phyloP scores from a whole-genome alignment of 2,888 invertebrate species.

The Eulithis prunata region DNA sequence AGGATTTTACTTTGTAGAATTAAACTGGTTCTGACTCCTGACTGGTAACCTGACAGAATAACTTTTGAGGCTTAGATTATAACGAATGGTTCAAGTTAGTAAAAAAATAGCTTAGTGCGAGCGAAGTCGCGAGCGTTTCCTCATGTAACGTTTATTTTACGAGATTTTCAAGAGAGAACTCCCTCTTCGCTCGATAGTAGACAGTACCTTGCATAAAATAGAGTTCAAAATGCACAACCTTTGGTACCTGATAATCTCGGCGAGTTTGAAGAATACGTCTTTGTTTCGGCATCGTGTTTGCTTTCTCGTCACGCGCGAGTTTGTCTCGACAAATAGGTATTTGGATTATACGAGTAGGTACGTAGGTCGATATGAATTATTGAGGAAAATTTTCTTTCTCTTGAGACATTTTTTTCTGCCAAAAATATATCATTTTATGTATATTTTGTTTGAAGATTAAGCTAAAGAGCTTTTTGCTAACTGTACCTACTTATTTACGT shows the following conservation, averaged over 20 bases:
- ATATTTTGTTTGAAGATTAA: too few species aligned
- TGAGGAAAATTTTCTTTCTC: slow-evolving; percentile 13
- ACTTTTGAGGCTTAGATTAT: neutral
- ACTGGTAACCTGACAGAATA: too few species aligned
- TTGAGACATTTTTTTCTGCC: slow-evolving; percentile 8
- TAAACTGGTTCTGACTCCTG: too few species aligned
- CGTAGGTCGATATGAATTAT: slow-evolving; percentile 22
- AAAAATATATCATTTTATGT: neutral
- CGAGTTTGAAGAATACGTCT: slow-evolving; percentile 38
- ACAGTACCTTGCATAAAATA: neutral
- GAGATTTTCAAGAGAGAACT: neutral
- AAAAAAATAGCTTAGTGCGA: neutral
- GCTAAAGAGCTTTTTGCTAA: neutral
- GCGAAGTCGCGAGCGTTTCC: too few species aligned
- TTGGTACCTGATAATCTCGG: slow-evolving; percentile 12
- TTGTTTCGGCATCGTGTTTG: slow-evolving; percentile 40
- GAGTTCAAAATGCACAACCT: slow-evolving; percentile 1
- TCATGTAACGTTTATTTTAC: neutral
- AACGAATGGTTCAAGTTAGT: neutral
- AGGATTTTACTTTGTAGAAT: too few species aligned
- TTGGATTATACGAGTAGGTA: slow-evolving; percentile 17
- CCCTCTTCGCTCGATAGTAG: neutral
- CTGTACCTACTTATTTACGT: neutral
- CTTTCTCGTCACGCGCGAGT: slow-evolving; percentile 42
- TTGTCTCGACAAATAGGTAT: slow-evolving; percentile 32